Base-by-base conservation (phyloP, 37 sponge, comb jelly and placozoan genomes). In the Oopsacas minuta region DNA sequence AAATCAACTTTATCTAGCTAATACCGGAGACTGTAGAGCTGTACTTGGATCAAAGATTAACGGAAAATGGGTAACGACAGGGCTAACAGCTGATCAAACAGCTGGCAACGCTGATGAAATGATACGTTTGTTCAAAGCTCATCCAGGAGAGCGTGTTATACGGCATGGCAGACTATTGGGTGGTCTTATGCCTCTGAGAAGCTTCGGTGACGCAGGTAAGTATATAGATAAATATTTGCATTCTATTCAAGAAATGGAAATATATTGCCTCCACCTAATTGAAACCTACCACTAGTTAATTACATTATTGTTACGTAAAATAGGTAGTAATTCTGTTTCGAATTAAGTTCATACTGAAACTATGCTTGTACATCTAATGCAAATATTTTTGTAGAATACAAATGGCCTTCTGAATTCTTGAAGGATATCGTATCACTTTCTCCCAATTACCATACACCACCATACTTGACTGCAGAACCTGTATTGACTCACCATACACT, bases 381-480 rank as follows among this genome's bases (percentile, higher is more conserved):
- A 8, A 42, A 17, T 42, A 42, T 20, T 61, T 61, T 3, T 61
- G 32, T 90, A 22, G 87, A 86, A 28, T 94, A 82, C 69, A 94
- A 94, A 53, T 94, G 95, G 95, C 81, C 84, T 25, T 81, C 61
- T 51, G 85, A 91, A 81, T 42, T 86, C 82, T 39, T 91, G 17
- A 22, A 84, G 0, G 28, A 15, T 28, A 17, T 93, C 35, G 52
- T 81, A 0, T 38, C 84, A 0, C n/a, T 90, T 0, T 38, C 81
- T 17, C 49, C 83, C 0, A 83, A 83, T 53, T 94, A 94, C 88
- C 12, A 39, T 28, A 90, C 92, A 15, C 95, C 95, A 12, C 95
- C 95, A 23, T 94, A 94, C 51, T 84, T 94, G 25, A 94, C 90
- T n/a, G 92, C 92, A 3, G 91, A 92, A 36, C 95, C 95, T 36